A percentile compares a stretch with the other conserved stretches of the same genome.
phyloP scores from a whole-genome alignment of 2,888 invertebrate species.

The Gymnocheta viridis region DNA sequence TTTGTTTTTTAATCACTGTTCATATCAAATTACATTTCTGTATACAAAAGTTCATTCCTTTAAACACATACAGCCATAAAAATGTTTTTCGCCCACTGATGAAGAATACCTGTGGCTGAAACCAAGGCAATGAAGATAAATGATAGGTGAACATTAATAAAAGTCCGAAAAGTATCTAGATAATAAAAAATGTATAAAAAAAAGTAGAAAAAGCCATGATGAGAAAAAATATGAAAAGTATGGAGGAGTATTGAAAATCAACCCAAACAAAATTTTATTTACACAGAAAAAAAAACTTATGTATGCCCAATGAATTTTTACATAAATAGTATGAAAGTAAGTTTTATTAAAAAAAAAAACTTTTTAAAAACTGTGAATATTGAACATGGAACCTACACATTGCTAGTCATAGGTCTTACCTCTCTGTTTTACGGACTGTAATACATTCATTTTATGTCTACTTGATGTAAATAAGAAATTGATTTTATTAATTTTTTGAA shows the following conservation, averaged over 20 bases:
- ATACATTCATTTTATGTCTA: too few relatives aligned
- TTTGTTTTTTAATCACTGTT: slow-evolving; percentile 29
- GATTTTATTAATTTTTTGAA: too few relatives aligned
- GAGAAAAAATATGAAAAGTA: slow-evolving; percentile 35
- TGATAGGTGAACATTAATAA: slow-evolving; percentile 49
- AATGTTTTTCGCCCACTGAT: slow-evolving; percentile 38
- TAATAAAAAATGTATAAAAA: slow-evolving; percentile 44
- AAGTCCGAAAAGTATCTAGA: slow-evolving; percentile 10
- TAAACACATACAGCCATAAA: slow-evolving; percentile 9
- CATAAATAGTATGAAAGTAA: too few relatives aligned
- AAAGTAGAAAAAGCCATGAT: not conserved
- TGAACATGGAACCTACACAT: too few relatives aligned
- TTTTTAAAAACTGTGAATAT: too few relatives aligned
- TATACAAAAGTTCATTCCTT: not conserved
- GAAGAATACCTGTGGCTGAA: slow-evolving; percentile 63
- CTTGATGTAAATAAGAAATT: too few relatives aligned
- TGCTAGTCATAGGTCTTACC: too few relatives aligned
- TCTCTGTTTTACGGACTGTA: too few relatives aligned
- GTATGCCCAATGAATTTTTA: too few relatives aligned
- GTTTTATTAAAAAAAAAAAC: too few relatives aligned
- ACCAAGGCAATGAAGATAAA: slow-evolving; percentile 59
- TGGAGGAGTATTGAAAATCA: slow-evolving; percentile 13
- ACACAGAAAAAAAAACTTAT: too few relatives aligned
- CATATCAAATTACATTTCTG: slow-evolving; percentile 30
- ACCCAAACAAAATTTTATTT: not conserved